Percentiles rank a stretch among this genome's conserved stretches.
These are phyloP conservation scores for Mactromeris polynyma DNA, from an alignment of 2,888 invertebrate genomes.

Conservation along the genomic window DNA sequence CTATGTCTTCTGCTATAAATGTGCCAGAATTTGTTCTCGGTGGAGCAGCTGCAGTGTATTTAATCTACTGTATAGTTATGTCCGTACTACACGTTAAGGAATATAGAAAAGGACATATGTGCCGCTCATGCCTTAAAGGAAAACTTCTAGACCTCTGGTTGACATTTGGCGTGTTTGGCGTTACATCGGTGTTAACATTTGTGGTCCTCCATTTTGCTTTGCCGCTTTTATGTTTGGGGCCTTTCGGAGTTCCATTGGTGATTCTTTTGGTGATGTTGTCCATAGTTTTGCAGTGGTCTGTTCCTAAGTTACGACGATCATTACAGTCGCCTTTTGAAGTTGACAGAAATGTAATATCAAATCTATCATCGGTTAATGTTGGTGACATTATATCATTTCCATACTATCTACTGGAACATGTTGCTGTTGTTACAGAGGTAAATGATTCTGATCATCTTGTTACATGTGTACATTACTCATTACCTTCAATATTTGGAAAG, in stretches of 20 bases:
- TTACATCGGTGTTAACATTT: slow-evolving; percentile 33
- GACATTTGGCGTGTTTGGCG: slow-evolving; percentile 37
- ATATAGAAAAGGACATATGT: slow-evolving; percentile 19
- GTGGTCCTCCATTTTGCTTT: slow-evolving; percentile 32
- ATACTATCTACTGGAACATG: not conserved
- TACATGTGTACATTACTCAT: slow-evolving; percentile 35
- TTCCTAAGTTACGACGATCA: slow-evolving; percentile 31
- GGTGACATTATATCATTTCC: slow-evolving; percentile 8
- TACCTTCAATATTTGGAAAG: not conserved
- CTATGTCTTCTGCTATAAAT: not conserved
- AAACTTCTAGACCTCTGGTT: slow-evolving; percentile 40
- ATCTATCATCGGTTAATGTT: not conserved
- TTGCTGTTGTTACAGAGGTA: slow-evolving; percentile 20
- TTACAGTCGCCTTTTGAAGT: slow-evolving; percentile 33
- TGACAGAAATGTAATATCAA: not conserved
- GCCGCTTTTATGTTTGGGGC: not conserved
- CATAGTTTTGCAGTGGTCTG: slow-evolving; percentile 15
- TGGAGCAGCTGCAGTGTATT: not conserved
- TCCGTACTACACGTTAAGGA: slow-evolving; percentile 23
- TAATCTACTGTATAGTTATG: slow-evolving; percentile 36
- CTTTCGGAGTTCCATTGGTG: slow-evolving; percentile 26
- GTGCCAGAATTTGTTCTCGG: not conserved
- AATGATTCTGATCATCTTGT: not conserved
- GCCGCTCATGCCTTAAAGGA: slow-evolving; percentile 34
- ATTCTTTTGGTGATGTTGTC: slow-evolving; percentile 18